Conservation (phyloP, 1,140 invertebrate species). For the Diorhabda sublineata region DNA sequence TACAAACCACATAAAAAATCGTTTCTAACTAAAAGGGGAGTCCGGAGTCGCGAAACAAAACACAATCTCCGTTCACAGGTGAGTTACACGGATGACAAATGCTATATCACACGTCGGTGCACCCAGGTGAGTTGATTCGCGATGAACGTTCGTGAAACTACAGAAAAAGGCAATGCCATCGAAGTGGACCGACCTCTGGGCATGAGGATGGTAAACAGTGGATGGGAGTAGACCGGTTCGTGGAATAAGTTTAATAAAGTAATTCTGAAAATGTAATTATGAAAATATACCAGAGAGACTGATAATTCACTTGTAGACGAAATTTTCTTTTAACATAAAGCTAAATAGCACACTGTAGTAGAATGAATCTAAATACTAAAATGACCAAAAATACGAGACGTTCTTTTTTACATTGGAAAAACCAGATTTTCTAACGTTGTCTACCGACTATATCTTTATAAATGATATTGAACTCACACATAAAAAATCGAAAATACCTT, state of each 20-base stretch:
- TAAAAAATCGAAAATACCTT: too few species aligned
- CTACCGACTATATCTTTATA: too few species aligned
- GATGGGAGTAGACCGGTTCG: neutral
- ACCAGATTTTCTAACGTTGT: too few species aligned
- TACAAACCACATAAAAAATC: constrained; percentile 4
- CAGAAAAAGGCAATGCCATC: constrained; percentile 15
- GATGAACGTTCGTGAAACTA: constrained; percentile 12
- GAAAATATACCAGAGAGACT: too few species aligned
- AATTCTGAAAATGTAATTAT: too few species aligned
- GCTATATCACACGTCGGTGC: neutral
- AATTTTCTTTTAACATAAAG: too few species aligned
- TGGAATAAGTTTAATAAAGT: neutral
- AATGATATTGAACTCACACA: too few species aligned
- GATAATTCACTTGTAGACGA: too few species aligned
- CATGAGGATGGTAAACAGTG: constrained; percentile 4
- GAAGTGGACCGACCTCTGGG: constrained; percentile 12
- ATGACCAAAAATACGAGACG: too few species aligned
- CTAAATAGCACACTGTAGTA: too few species aligned
- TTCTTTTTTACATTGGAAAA: too few species aligned
- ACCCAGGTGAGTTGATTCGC: constrained; percentile 12
- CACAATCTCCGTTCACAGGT: neutral
- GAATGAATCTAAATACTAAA: too few species aligned
- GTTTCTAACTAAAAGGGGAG: neutral
- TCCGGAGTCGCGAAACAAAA: constrained; percentile 1
- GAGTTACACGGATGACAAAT: neutral